Percentiles rank a stretch among this genome's conserved stretches.
Conservation (phyloP, 2,113 vertebrate genomes). For the Nesoenas mayeri region DNA sequence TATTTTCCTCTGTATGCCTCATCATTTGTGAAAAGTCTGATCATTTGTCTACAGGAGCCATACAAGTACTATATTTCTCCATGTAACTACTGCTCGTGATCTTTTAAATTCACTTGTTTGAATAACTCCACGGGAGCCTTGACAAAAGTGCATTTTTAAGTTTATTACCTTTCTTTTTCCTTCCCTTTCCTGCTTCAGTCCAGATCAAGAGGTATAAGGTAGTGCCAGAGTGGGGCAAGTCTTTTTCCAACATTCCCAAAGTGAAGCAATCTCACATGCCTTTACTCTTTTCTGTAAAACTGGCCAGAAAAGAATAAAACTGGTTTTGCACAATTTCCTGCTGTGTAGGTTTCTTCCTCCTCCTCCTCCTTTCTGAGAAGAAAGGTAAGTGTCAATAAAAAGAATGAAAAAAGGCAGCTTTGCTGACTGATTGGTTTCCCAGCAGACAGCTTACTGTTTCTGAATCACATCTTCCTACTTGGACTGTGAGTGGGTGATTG, state of each 20-base stretch:
- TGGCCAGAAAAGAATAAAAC: constrained; percentile 12
- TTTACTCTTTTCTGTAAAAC: constrained; percentile 56
- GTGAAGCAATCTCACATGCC: constrained; percentile 21
- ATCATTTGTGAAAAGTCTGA: neutral
- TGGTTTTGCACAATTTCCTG: constrained; percentile 18
- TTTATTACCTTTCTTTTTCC: constrained; percentile 1
- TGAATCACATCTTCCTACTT: constrained; percentile 39
- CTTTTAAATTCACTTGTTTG: neutral
- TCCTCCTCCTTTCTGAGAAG: constrained; percentile 34
- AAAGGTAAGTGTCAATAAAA: constrained; percentile 27
- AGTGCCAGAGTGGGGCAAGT: neutral
- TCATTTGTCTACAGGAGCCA: neutral
- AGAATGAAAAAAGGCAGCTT: constrained; percentile 18
- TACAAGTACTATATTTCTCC: neutral
- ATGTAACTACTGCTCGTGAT: neutral
- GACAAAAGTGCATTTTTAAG: constrained; percentile 52
- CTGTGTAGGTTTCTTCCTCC: neutral
- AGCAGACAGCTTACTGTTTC: constrained; percentile 13
- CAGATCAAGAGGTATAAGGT: constrained; percentile 41
- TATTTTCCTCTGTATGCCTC: neutral
- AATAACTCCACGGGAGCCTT: neutral
- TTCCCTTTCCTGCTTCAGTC: neutral
- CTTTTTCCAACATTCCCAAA: neutral
- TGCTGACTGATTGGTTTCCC: constrained; percentile 39
- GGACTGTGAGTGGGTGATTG: constrained; percentile 36